phyloP scores from a whole-genome alignment of 1,140 invertebrate species.

The Drosophila pseudoobscura region DNA sequence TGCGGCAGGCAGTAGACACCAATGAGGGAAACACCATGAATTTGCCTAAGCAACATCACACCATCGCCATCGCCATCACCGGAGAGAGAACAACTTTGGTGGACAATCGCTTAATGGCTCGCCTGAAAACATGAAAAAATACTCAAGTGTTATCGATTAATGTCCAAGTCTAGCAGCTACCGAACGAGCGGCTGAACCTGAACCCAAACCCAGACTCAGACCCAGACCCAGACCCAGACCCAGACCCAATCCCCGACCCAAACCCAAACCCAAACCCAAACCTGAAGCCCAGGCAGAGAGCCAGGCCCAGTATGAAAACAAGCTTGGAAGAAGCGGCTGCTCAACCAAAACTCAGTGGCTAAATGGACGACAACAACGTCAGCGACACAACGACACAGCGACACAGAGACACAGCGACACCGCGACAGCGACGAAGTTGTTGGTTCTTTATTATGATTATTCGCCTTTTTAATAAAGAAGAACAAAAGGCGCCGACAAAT shows the following conservation, averaged over 20 bases:
- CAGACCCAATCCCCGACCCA: neutral
- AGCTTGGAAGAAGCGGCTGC: slow-evolving; percentile 47
- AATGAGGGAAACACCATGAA: no score
- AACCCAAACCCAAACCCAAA: neutral
- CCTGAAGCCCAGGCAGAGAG: neutral
- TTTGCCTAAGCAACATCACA: slow-evolving; percentile 2
- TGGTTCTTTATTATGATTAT: slow-evolving; percentile 82
- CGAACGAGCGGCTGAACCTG: slow-evolving; percentile 72
- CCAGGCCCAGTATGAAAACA: slow-evolving; percentile 26
- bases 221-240: slow-evolving; percentile 1
- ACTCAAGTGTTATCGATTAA: slow-evolving; percentile 84
- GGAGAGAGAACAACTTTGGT: slow-evolving; percentile 5
- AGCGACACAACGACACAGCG: slow-evolving; percentile 30
- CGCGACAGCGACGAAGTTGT: slow-evolving; percentile 53
- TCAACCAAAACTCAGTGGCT: slow-evolving; percentile 79
- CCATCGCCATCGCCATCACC: slow-evolving; percentile 1
- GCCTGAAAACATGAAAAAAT: slow-evolving; percentile 83
- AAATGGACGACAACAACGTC: slow-evolving; percentile 73
- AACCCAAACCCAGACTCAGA: slow-evolving; percentile 7
- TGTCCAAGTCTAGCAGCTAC: slow-evolving; percentile 83
- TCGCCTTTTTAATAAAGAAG: slow-evolving; percentile 82
- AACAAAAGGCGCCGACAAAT: slow-evolving; percentile 80
- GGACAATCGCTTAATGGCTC: slow-evolving; percentile 83
- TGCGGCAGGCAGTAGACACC: no score
- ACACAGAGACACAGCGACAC: slow-evolving; percentile 30